Evolutionary conservation across 2,797 vertebrate genomes (phyloP), one percentile per base, ranked within the genome.

Genomic region (Echiichthys vipera): DNA sequence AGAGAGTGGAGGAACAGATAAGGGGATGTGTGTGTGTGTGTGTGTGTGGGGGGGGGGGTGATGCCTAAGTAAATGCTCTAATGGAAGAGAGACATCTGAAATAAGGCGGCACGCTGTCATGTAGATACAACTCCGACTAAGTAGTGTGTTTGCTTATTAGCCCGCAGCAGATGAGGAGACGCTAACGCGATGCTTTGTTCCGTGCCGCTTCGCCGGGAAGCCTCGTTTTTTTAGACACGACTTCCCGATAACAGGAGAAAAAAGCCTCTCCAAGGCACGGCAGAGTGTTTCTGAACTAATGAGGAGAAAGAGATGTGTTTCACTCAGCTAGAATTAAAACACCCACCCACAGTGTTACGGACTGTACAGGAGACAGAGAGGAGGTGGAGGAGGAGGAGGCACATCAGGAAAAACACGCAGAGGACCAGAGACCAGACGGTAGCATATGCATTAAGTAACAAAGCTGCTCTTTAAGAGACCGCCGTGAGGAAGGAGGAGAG

Each of bases 141-240:
- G 25, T 2, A 0, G 9, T 2, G 32, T 40, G 43, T 76, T 78
- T 58, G 64, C 62, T 64, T 36, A 67, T 74, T 58, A 53, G 65
- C 72, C 83, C 9, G 57, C 65, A 46, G 75, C 63, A 32, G 13
- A 34, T 13, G 11, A 49, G 22, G 5, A 65, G 67, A 59, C 57
- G 0, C 59, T 76, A 57, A 75, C 53, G 29, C 5, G 14, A 43
- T 9, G 49, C 66, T 74, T 65, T 24, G 77, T 56, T 82, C 30
- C 45, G 37, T 3, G 61, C 65, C 43, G 65, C 18, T 68, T 39
- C 8, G 1, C 50, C 11, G 29, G 15, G 59, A 68, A 65, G 45
- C 24, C 24, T 22, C 42, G 65, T 43, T 55, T 62, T 10, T 51
- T 39, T 4, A 1, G 47, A 80, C n/a, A 51, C 49, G 22, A 57